Evolutionary conservation across 35 echinoderm and acorn worm species (phyloP).

Genomic region (Patiria miniata): DNA sequence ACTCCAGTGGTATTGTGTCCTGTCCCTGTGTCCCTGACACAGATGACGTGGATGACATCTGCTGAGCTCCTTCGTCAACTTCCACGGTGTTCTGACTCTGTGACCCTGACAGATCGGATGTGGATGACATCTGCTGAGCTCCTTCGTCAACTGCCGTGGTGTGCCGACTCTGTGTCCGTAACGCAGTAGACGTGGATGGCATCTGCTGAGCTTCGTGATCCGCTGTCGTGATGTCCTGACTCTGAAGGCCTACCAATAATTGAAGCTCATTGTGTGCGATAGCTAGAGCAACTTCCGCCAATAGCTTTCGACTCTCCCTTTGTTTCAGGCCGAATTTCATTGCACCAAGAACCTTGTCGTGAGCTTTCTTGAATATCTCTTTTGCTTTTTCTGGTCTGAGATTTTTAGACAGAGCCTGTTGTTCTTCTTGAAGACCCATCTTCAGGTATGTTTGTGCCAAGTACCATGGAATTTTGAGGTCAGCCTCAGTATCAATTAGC

Average conservation of each 20-base stretch:
- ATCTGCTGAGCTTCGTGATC: too few relatives aligned
- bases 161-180: too few relatives aligned
- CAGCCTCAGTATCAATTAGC: neutral
- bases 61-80: too few relatives aligned
- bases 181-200: too few relatives aligned
- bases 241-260: too few relatives aligned
- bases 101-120: too few relatives aligned
- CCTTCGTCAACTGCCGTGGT: too few relatives aligned
- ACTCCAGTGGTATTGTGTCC: neutral
- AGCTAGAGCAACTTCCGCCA: neutral
- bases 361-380: neutral
- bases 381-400: neutral
- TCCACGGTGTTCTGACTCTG: too few relatives aligned
- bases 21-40: neutral
- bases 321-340: neutral
- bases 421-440: neutral
- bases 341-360: neutral
- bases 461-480: neutral
- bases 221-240: too few relatives aligned
- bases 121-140: too few relatives aligned
- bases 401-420: neutral
- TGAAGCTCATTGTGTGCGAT: neutral
- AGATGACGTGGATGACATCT: too few relatives aligned
- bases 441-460: neutral
- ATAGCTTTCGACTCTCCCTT: neutral